These are phyloP conservation scores for Ptychadena robeensis DNA, from an alignment of 2,797 vertebrate species.

Conservation along the genomic window DNA sequence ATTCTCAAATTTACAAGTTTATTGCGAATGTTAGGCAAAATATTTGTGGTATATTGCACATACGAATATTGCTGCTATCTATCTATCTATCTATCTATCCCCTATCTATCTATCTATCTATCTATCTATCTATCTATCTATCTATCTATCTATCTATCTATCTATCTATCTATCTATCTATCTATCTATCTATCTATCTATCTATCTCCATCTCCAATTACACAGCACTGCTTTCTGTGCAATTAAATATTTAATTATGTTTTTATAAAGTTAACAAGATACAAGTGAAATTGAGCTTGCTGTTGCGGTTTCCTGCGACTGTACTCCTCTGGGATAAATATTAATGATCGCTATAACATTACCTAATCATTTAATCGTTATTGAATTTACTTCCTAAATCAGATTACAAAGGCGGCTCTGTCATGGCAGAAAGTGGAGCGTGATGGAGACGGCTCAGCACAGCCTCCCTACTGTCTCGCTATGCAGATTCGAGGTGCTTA, in stretches of 20 bases:
- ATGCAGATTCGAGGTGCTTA: slow-evolving; percentile 27
- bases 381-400: slow-evolving; percentile 44
- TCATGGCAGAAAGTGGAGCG: neutral
- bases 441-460: neutral
- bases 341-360: slow-evolving; percentile 28
- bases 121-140: neutral
- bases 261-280: neutral
- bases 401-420: slow-evolving; percentile 35
- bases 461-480: slow-evolving; percentile 35
- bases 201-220: neutral
- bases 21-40: too few relatives aligned
- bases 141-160: slow-evolving; percentile 7
- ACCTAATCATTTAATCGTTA: slow-evolving; percentile 48
- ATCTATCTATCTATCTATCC: neutral
- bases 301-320: neutral
- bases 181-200: slow-evolving; percentile 12
- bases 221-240: neutral
- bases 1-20: too few relatives aligned
- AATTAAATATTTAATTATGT: neutral
- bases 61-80: neutral
- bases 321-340: slow-evolving; percentile 35
- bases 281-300: neutral
- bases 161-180: slow-evolving; percentile 28
- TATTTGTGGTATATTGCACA: too few relatives aligned
- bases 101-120: neutral